Base-by-base conservation (phyloP, 1,140 invertebrate genomes). In the Brachionus koreanus region DNA sequence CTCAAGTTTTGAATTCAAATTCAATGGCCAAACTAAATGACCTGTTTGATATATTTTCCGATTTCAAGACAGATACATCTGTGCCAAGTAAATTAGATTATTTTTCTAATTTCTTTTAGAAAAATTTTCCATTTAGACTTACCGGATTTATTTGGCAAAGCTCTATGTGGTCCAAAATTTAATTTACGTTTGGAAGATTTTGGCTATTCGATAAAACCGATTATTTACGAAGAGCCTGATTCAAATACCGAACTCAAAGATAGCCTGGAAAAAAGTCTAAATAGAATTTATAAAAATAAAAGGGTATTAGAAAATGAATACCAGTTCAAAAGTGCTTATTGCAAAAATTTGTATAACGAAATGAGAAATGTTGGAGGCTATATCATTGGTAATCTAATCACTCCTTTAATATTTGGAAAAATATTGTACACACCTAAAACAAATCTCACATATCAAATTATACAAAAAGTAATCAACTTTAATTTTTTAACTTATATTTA, bases 401-500 rank as follows among this genome's bases (percentile, higher is more conserved):
- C 87, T 82, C 86, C 86, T 16, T 74, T 87, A 9, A 81, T 90
- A 49, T 75, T 85, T 39, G 89, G 89, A 0, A 89, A 89, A 84
- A 87, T 90, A 37, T 83, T 88, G 1, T 90, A 84, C 83, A 84
- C 88, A 19, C 89, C 89, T 0, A 86, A 88, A 39, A 88, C 86
- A 16, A 61, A 83, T 9, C 63, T 83, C n/a, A 87, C 86, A 1
- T 83, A 83, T 39, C 10, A 46, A 16, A 87, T 89, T 57, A 85
- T 89, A 35, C n/a, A 75, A 19, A 84, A 87, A 84, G 87, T 86
- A 79, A 83, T 79, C 29, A 39, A 3, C 69, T 16, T 42, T 25
- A 13, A 7, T 33, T 39, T 67, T 29, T 5, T n/a, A n/a, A n/a
- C n/a, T n/a, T n/a, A n/a, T n/a, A n/a, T n/a, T n/a, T n/a, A n/a